phyloP scores from a whole-genome alignment of 2,888 invertebrate genomes.

The Campopleginae sp. region DNA sequence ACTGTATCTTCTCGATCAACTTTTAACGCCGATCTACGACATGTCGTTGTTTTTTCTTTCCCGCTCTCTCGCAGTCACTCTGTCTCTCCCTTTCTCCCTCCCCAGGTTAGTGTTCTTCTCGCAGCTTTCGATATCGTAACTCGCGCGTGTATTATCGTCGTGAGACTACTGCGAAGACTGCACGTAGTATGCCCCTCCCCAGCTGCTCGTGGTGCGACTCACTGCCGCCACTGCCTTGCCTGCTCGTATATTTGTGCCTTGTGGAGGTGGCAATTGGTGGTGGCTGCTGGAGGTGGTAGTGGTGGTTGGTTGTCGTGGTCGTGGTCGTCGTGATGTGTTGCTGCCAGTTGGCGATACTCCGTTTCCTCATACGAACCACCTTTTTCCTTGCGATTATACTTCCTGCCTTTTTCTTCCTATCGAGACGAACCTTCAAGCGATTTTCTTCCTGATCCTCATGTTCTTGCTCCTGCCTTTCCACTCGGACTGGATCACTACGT shows the following conservation, averaged over 20 bases:
- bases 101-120: conserved; percentile 39
- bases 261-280: conserved; percentile 69
- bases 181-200: conserved; percentile 67
- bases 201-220: conserved; percentile 64
- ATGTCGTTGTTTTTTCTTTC: conserved; percentile 20
- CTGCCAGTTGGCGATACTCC: conserved; percentile 64
- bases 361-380: conserved; percentile 58
- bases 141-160: conserved; percentile 65
- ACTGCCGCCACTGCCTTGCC: conserved; percentile 64
- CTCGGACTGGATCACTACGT: conserved; percentile 24
- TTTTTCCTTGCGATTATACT: conserved; percentile 12
- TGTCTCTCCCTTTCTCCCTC: conserved; percentile 24
- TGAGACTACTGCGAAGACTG: conserved; percentile 64
- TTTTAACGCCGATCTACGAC: conserved; percentile 36
- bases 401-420: neutral
- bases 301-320: conserved; percentile 65
- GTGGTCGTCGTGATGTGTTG: conserved; percentile 62
- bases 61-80: conserved; percentile 1
- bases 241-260: conserved; percentile 65
- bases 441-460: conserved; percentile 23
- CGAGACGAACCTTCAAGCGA: neutral
- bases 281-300: conserved; percentile 61
- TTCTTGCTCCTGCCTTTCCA: conserved; percentile 5
- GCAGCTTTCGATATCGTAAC: conserved; percentile 45
- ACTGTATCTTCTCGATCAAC: conserved; percentile 43